Percentiles rank a stretch among this genome's conserved stretches.
phyloP scores from a whole-genome alignment of 2,888 invertebrate genomes.

The Eremobia ochroleuca region DNA sequence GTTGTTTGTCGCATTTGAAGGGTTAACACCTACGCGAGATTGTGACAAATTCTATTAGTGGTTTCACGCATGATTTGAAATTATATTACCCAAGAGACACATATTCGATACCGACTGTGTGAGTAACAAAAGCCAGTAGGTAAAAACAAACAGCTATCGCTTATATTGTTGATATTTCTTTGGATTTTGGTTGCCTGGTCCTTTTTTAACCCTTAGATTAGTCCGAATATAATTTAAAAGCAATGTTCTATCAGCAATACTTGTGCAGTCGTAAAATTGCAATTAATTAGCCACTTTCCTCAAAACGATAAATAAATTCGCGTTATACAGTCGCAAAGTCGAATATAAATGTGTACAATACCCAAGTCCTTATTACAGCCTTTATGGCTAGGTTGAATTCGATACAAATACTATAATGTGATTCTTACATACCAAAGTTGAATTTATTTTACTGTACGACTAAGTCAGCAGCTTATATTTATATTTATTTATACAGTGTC shows the following conservation, averaged over 20 bases:
- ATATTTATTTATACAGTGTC: too few species aligned
- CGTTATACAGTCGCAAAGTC: constrained; percentile 4
- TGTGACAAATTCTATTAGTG: constrained; percentile 33
- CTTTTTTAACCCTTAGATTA: not conserved
- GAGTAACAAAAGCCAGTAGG: not conserved
- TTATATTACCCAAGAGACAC: constrained; percentile 24
- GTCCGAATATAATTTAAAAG: not conserved
- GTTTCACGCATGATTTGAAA: constrained; percentile 25
- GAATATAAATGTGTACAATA: constrained; percentile 57
- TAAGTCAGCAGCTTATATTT: too few species aligned
- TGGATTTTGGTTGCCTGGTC: not conserved
- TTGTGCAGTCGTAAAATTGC: not conserved
- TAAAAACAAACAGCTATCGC: not conserved
- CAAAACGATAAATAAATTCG: constrained; percentile 29
- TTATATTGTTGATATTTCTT: not conserved
- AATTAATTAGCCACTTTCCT: constrained; percentile 22
- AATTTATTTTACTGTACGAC: constrained; percentile 22
- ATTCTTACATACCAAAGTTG: constrained; percentile 44
- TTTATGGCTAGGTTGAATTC: constrained; percentile 32
- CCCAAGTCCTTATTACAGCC: constrained; percentile 28
- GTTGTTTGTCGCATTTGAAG: constrained; percentile 59
- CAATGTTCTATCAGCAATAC: not conserved
- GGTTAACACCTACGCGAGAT: constrained; percentile 57
- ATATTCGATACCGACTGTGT: not conserved
- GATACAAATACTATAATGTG: constrained; percentile 59